Evolutionary conservation across 2,888 invertebrate genomes (phyloP), one percentile per base, ranked within the genome.

Genomic region (Drosophila subsilvestris): DNA sequence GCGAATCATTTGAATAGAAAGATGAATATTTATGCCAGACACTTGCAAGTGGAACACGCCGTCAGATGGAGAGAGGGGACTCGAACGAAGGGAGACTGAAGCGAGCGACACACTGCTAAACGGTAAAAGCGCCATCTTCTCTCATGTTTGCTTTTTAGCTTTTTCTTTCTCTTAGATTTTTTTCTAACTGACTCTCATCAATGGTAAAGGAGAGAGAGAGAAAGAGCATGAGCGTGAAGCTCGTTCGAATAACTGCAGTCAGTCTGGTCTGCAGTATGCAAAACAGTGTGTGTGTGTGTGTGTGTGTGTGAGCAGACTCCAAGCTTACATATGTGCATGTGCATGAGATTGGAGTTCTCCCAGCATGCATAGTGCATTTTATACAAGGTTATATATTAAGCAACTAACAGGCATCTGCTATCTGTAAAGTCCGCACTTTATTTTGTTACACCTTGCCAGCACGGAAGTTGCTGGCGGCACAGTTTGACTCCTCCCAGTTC

Each of bases 11-110:
- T 81, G 85, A 87, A 86, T 84, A 79, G 79, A 29, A 65, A 81
- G 68, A 87, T 87, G 87, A 82, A 87, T 81, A 85, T 85, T 81
- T 85, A 85, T 76, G 59, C 43, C 49, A 73, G 20, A 45, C 60
- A 57, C 45, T 76, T 66, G 78, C 74, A 65, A 79, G 55, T 82
- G 60, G 63, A 58, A 50, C 59, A 53, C 18, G 63, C 18, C 42
- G 25, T 22, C 4, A 1, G 14, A 6, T 14, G 22, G 22, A n/a
- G 47, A 47, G 25, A 17, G 3, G 25, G 45, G 25, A 17, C n/a
- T 17, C 25, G 45, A 27, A 25, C 25, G 18, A 27, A 44, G 55
- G 67, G 42, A 48, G 57, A 43, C 32, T 14, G 32, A 32, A 14
- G 5, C 32, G 1, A 14, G 32, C 32, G 32, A 14, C 65, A 66